phyloP scores from a whole-genome alignment of 2,888 invertebrate species.

The Heterodera filipjevi region DNA sequence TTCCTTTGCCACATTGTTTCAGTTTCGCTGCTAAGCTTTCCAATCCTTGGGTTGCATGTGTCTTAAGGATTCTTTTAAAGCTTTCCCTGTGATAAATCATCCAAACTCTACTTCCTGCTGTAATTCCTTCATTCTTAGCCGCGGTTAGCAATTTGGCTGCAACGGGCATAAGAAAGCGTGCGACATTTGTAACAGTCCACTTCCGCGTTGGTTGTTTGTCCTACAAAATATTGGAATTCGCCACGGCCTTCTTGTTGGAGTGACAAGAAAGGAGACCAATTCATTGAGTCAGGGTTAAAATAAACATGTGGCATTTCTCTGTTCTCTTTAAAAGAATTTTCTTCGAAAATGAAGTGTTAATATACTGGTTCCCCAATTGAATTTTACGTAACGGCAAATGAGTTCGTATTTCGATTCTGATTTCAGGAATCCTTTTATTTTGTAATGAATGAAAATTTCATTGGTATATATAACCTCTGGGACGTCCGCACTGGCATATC shows the following conservation, averaged over 20 bases:
- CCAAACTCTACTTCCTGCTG: neutral
- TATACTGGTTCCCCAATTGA: conserved; percentile 25
- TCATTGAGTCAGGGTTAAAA: conserved; percentile 3
- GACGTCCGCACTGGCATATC: conserved; percentile 25
- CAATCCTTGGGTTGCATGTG: neutral
- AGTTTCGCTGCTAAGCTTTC: conserved; percentile 7
- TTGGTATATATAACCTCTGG: conserved; percentile 11
- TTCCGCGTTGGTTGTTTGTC: conserved; percentile 3
- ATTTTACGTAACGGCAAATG: conserved; percentile 12
- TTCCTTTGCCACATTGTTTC: conserved; percentile 18
- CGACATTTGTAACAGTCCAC: neutral
- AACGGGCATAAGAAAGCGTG: conserved; percentile 13
- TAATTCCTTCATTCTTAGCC: conserved; percentile 15
- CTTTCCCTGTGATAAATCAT: conserved; percentile 18
- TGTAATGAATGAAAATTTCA: conserved; percentile 7
- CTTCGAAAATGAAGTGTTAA: conserved; percentile 32
- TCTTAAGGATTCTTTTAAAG: conserved; percentile 9
- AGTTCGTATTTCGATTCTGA: conserved; percentile 17
- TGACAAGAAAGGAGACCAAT: conserved; percentile 9
- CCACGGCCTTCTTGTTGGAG: conserved; percentile 8
- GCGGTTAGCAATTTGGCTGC: neutral
- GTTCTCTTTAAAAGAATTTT: conserved; percentile 24
- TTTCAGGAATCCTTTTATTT: conserved; percentile 3
- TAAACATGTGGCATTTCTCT: conserved; percentile 18
- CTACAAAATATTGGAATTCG: neutral